phyloP scores from a whole-genome alignment of 2,888 invertebrate species.

The Nudaria mundana region DNA sequence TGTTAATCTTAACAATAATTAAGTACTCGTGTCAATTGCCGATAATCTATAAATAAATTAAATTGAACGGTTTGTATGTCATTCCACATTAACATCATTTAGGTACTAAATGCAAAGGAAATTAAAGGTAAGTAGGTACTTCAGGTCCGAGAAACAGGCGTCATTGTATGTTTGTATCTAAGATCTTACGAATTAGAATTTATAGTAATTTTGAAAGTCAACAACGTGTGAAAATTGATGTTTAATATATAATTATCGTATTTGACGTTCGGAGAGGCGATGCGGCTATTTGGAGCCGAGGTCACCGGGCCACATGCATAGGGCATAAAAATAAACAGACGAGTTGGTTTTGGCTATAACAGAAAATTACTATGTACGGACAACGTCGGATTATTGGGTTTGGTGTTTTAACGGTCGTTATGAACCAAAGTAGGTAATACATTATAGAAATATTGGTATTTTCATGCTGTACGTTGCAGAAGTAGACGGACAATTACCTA shows the following conservation, averaged over 20 bases:
- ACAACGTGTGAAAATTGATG: neutral
- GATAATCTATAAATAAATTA: too few species aligned
- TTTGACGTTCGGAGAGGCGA: conserved; percentile 1
- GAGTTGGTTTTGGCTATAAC: neutral
- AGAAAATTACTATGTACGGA: neutral
- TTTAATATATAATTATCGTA: neutral
- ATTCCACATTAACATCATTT: too few species aligned
- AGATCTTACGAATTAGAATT: too few species aligned
- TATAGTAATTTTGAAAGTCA: neutral
- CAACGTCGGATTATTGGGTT: neutral
- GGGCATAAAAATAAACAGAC: neutral
- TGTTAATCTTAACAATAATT: too few species aligned
- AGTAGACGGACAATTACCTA: too few species aligned
- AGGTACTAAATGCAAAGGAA: too few species aligned
- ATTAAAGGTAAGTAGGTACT: too few species aligned
- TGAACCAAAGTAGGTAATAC: neutral
- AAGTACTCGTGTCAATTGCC: too few species aligned
- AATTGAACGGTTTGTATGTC: too few species aligned
- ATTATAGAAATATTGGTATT: neutral
- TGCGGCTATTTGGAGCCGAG: conserved; percentile 3
- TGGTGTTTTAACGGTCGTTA: neutral
- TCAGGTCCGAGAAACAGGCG: too few species aligned
- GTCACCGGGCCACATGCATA: neutral
- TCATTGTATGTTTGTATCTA: too few species aligned
- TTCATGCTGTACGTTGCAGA: neutral